Evolutionary conservation across 1,140 invertebrate species (phyloP), one percentile per base, ranked within the genome.

Genomic region (Drosophila murphyi): DNA sequence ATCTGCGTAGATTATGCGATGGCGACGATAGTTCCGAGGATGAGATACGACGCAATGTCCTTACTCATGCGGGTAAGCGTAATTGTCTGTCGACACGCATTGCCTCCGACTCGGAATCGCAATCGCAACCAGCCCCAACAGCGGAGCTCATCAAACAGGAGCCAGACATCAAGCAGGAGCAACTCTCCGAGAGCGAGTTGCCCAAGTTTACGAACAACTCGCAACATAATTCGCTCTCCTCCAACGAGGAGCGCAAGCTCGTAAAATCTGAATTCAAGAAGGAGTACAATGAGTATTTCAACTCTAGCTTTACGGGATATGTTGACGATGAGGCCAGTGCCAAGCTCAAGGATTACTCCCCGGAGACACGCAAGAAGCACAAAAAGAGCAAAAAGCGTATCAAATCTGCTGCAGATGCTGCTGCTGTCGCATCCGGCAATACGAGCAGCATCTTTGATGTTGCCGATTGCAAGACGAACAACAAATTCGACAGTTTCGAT

Each of bases 351-450:
- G 78, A 91, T 12, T 92, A 80, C 55, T 91, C 92, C 0, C 82
- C 91, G 31, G 95, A 95, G 78, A 86, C 93, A 34, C 93, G 95
- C 3, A 97, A 96, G 81, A 97, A 96, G 82, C 96, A 97, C 78
- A 97, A 96, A 90, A 97, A 97, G 93, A 97, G 96, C 82, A 96
- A 96, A 86, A 97, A 96, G 83, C 95, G 95, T 4, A 94, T 96
- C 60, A 97, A 97, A 85, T 95, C 94, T 73, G 94, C 94, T 0
- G 65, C 79, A 3, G 80, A 65, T 20, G 61, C 43, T 60, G 3
- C 3, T 72, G 32, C 50, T 68, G 48, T 34, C 45, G 8, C 64
- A 5, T 47, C 71, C 2, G 41, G 20, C 20, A 20, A 20, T 20
- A 20, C 10, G 1, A 43, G 31, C 31, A 60, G 47, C 32, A 28